Percentiles rank a stretch among this genome's conserved stretches.
Evolutionary conservation across 2,113 vertebrate species (phyloP).

Genomic region (Neodontobutis hainanensis): DNA sequence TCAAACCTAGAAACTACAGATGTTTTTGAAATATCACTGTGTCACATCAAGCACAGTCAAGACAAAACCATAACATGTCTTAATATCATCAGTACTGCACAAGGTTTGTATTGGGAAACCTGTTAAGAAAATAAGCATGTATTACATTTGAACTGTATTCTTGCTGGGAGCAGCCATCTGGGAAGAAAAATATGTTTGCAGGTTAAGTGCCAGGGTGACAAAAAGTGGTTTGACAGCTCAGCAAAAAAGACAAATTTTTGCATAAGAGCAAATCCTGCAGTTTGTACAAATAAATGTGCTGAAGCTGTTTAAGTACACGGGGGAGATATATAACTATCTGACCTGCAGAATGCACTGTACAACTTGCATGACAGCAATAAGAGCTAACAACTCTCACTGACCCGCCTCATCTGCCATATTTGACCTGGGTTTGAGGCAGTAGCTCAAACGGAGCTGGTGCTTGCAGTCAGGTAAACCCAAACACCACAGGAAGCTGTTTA

Average conservation of each 20-base stretch:
- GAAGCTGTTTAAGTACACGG: slow-evolving; percentile 25
- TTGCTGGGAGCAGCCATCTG: no score
- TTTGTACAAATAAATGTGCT: slow-evolving; percentile 1
- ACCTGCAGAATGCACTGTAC: slow-evolving; percentile 23
- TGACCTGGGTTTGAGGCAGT: slow-evolving; percentile 13
- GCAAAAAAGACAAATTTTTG: slow-evolving; percentile 40
- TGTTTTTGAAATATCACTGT: no score
- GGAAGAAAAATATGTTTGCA: no score
- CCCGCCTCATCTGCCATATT: neutral
- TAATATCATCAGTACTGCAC: no score
- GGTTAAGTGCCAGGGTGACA: slow-evolving; percentile 26
- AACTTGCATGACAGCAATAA: slow-evolving; percentile 39
- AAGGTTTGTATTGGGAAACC: no score
- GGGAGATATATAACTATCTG: slow-evolving; percentile 13
- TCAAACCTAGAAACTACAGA: no score
- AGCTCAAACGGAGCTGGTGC: neutral
- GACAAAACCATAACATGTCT: no score
- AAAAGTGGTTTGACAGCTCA: slow-evolving; percentile 44
- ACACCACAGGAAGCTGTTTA: slow-evolving; percentile 59
- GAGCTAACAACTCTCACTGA: slow-evolving; percentile 24
- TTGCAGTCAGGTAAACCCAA: slow-evolving; percentile 19
- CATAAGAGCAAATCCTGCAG: slow-evolving; percentile 23
- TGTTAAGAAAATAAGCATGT: slow-evolving; percentile 16
- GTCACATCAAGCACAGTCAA: no score
- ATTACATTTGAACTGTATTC: neutral